Conservation (phyloP, 2,113 vertebrate species). For the Dolichotis patagonum region DNA sequence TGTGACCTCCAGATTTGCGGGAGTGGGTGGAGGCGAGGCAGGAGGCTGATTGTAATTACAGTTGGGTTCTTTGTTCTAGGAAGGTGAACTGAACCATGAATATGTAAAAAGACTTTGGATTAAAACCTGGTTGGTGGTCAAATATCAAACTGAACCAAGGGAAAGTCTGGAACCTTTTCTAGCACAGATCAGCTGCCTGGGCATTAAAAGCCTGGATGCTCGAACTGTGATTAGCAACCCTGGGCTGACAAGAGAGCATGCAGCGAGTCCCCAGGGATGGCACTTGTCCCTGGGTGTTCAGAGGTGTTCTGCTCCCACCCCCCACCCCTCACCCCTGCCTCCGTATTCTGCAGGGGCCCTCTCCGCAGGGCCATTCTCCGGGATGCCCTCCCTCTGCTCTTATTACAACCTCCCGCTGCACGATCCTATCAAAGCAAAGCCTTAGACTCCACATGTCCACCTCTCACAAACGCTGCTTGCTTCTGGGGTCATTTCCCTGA, state of each 20-base stretch:
- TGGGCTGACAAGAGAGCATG: background rate
- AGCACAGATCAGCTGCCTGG: background rate
- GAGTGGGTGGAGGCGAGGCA: background rate
- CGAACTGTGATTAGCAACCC: background rate
- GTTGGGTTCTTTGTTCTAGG: background rate
- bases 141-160: background rate
- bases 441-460: background rate
- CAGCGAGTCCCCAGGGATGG: background rate
- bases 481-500: background rate
- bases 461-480: background rate
- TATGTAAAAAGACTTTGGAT: background rate
- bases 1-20: background rate
- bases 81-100: background rate
- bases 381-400: background rate
- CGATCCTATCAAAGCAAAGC: background rate
- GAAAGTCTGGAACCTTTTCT: constrained; percentile 31
- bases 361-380: too few relatives aligned
- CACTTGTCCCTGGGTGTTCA: background rate
- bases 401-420: background rate
- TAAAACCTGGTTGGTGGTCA: background rate
- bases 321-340: background rate
- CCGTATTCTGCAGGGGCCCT: background rate
- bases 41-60: background rate
- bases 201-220: background rate
- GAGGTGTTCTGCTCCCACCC: too few relatives aligned